Percentiles rank a stretch among this genome's conserved stretches.
Evolutionary conservation across 2,888 invertebrate genomes (phyloP).

Genomic region (Drosophila melanosoma): DNA sequence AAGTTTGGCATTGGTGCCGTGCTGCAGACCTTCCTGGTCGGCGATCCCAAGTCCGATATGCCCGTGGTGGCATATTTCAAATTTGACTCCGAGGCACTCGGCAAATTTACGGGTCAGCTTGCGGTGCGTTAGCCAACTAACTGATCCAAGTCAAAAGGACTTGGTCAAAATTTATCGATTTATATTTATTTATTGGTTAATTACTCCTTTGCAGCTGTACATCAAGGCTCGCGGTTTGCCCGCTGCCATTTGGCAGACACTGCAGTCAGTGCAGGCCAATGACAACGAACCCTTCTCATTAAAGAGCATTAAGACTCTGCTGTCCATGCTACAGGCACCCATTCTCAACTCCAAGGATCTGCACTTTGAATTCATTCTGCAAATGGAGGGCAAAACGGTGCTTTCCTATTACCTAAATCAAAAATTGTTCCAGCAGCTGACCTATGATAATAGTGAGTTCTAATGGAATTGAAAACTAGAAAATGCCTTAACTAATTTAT

Average conservation of each 20-base stretch:
- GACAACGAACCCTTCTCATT: conserved; percentile 86
- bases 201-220: conserved; percentile 86
- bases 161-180: too few relatives aligned
- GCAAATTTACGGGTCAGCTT: conserved; percentile 87
- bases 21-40: conserved; percentile 88
- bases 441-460: conserved; percentile 87
- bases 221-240: conserved; percentile 86
- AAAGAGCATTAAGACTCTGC: conserved; percentile 86
- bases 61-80: conserved; percentile 88
- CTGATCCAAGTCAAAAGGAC: too few relatives aligned
- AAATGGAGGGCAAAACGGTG: conserved; percentile 89
- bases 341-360: conserved; percentile 85
- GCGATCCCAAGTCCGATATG: conserved; percentile 88
- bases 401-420: conserved; percentile 89
- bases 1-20: conserved; percentile 87
- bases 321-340: conserved; percentile 85
- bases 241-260: conserved; percentile 85
- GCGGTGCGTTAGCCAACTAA: conserved; percentile 82
- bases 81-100: conserved; percentile 87
- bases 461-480: background rate
- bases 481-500: too few relatives aligned
- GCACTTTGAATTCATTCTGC: conserved; percentile 89
- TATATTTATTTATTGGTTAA: background rate
- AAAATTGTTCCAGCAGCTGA: conserved; percentile 87
- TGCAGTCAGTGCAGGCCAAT: conserved; percentile 84